Evolutionary conservation across 2,113 vertebrate species (phyloP).

Genomic region (Epinephelus lanceolatus): DNA sequence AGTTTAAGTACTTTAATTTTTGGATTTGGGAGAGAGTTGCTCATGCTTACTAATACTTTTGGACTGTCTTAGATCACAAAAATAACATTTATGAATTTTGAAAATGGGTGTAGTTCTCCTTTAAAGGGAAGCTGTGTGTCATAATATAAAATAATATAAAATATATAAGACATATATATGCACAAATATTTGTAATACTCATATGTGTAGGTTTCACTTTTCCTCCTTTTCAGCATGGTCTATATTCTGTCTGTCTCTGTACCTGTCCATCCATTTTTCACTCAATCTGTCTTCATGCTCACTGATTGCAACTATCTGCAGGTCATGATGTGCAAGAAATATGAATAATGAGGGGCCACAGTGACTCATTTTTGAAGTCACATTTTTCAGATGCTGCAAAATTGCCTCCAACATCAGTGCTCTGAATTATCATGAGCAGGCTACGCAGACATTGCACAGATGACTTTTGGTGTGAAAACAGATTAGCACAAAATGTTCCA

Average conservation of each 20-base stretch:
- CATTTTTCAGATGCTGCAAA: slow-evolving; percentile 23
- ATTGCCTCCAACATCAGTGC: slow-evolving; percentile 8
- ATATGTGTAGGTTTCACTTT: neutral
- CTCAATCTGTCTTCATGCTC: neutral
- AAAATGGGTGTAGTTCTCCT: no score
- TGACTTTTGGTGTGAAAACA: slow-evolving; percentile 47
- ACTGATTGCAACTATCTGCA: slow-evolving; percentile 3
- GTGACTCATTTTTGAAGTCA: slow-evolving; percentile 9
- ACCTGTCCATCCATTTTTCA: neutral
- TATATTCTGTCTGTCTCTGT: neutral
- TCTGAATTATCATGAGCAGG: slow-evolving; percentile 17
- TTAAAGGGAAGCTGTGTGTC: neutral
- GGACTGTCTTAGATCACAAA: no score
- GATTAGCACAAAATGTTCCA: slow-evolving; percentile 57
- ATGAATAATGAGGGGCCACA: neutral
- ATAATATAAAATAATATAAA: no score
- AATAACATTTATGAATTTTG: no score
- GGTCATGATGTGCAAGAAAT: slow-evolving; percentile 24
- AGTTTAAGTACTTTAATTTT: no score
- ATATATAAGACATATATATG: neutral
- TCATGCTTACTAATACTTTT: no score
- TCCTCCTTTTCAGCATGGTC: neutral
- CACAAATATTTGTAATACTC: neutral
- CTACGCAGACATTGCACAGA: slow-evolving; percentile 5
- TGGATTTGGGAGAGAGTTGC: no score